Percentiles rank a stretch among this genome's conserved stretches.
These are phyloP conservation scores for Apomyelois bistriatella DNA, from an alignment of 2,888 invertebrate genomes.

Conservation along the genomic window DNA sequence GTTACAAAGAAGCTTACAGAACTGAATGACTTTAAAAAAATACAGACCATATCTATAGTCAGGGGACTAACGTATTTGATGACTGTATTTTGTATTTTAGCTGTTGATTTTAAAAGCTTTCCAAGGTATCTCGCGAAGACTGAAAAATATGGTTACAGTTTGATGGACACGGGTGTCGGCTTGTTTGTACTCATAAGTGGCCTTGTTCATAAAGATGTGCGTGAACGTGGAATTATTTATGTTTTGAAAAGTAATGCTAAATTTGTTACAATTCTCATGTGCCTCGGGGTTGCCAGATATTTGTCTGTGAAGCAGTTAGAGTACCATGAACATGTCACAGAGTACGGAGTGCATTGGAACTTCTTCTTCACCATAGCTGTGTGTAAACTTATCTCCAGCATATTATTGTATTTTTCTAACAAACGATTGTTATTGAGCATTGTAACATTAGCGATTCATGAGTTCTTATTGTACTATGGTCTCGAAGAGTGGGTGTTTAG, in stretches of 20 bases:
- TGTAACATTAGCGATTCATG: conserved; percentile 81
- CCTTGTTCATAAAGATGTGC: conserved; percentile 79
- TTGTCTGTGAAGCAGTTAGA: conserved; percentile 81
- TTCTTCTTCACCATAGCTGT: conserved; percentile 96
- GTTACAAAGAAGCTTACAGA: conserved; percentile 24
- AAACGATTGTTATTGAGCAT: conserved; percentile 78
- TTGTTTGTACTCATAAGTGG: conserved; percentile 91
- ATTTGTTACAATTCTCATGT: conserved; percentile 53
- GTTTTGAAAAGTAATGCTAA: conserved; percentile 57
- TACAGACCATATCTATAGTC: conserved; percentile 81
- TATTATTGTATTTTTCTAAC: conserved; percentile 77
- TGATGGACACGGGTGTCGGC: conserved; percentile 98
- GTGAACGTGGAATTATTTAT: conserved; percentile 38
- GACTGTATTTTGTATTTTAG: conserved; percentile 91
- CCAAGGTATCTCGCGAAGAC: conserved; percentile 94
- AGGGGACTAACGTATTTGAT: conserved; percentile 86
- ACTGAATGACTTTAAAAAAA: conserved; percentile 34
- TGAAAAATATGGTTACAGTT: conserved; percentile 88
- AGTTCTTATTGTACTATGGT: conserved; percentile 81
- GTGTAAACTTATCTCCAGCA: conserved; percentile 86
- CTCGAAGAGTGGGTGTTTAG: conserved; percentile 87
- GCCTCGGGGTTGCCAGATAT: conserved; percentile 83
- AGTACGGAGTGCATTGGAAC: conserved; percentile 99
- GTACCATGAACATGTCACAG: conserved; percentile 93
- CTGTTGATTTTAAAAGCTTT: conserved; percentile 95